Evolutionary conservation across 2,113 vertebrate species (phyloP).

Genomic region (Laticauda colubrina): DNA sequence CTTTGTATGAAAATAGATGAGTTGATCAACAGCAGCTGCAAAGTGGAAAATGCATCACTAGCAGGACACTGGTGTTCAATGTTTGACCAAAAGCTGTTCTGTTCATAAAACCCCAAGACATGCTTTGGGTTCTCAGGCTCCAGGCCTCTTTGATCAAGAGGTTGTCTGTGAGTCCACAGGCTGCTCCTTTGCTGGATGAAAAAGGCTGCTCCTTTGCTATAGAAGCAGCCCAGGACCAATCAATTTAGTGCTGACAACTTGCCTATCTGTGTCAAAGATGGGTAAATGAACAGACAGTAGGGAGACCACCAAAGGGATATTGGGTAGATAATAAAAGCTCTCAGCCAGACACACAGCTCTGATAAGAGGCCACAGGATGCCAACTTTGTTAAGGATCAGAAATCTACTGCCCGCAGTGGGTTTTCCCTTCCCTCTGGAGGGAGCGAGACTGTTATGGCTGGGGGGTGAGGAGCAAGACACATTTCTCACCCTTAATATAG

Average conservation of each 20-base stretch:
- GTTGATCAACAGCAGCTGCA: neutral
- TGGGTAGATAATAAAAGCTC: slow-evolving; percentile 24
- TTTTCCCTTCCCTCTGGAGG: slow-evolving; percentile 4
- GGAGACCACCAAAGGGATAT: slow-evolving; percentile 35
- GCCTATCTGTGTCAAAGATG: neutral
- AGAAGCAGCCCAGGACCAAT: neutral
- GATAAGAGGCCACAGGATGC: slow-evolving; percentile 10
- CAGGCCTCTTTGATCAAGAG: neutral
- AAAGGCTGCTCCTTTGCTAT: neutral
- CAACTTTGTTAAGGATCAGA: neutral
- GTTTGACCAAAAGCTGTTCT: neutral
- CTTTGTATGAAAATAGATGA: neutral
- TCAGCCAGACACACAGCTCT: neutral
- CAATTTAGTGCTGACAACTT: neutral
- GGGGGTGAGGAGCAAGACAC: neutral
- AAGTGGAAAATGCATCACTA: neutral
- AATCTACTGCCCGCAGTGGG: neutral
- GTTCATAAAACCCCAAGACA: neutral
- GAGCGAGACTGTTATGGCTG: neutral
- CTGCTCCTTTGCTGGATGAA: neutral
- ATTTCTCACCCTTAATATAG: neutral
- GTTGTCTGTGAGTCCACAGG: neutral
- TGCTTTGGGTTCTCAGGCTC: neutral
- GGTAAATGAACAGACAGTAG: neutral
- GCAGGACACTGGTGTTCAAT: neutral